Evolutionary conservation across 2,113 vertebrate species (phyloP), one percentile per base, ranked within the genome.

Genomic region (Leptobrachium ailaonicum): DNA sequence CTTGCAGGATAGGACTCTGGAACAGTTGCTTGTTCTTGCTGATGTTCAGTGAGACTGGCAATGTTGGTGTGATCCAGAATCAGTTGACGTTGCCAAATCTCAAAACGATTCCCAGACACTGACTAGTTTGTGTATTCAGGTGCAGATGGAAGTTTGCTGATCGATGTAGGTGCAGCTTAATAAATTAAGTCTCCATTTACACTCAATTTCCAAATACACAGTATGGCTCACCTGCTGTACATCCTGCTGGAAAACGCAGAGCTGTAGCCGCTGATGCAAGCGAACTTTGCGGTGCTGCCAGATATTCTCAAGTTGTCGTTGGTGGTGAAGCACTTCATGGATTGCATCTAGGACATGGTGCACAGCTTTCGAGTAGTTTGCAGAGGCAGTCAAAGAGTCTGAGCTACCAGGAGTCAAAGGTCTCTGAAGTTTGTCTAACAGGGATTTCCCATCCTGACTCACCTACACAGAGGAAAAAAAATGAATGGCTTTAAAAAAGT

Each of bases 231-330:
- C 97, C 92, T 99, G 97, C 85, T 99, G 97, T 6, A 99, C 98
- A 2, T 99, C 98, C 89, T 98, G 97, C 76, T 99, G 98, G 85
- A 99, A 99, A 71, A 99, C 98, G 0, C 98, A 99, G 0, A 99
- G 93, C 86, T 99, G 98, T 82, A 99, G 95, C 9, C 98, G 87
- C 84, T 99, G 97, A 84, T 99, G 98, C 7, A 99, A 92, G 44
- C 98, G 96, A 41, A 99, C 97, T 84, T 99, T 99, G 50, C 98
- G 97, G 85, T 99, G 98, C 84, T 99, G 98, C 97, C 97, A 99
- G 85, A 98, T 98, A 87, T 96, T 98, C 82, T 99, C 97, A 56
- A 99, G 90, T 82, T 99, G 97, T 83, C 98, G 91, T 89, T 99
- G 98, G 88, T 99, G 97, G 84, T 99, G 98, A 80, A 99, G 87